Percentiles rank a stretch among this genome's conserved stretches.
Evolutionary conservation across 2,888 invertebrate species (phyloP).

Genomic region (Hirtodrosophila histrioides): DNA sequence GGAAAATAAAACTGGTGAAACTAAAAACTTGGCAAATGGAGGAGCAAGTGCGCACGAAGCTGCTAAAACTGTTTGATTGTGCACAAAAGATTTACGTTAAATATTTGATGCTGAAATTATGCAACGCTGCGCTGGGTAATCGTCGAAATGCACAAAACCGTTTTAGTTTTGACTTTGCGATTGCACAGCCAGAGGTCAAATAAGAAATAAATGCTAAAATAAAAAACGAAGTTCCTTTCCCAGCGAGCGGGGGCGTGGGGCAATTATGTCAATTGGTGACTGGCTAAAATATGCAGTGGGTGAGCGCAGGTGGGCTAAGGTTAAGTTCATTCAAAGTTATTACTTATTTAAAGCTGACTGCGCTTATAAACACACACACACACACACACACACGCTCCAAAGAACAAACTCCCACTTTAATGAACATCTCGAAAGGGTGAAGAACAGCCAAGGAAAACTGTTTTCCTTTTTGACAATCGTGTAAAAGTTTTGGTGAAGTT

Average conservation of each 20-base stretch:
- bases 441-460: too few species aligned
- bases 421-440: too few species aligned
- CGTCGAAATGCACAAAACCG: slow-evolving; percentile 67
- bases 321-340: slow-evolving; percentile 7
- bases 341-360: not conserved
- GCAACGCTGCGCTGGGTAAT: slow-evolving; percentile 76
- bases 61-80: slow-evolving; percentile 68
- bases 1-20: slow-evolving; percentile 31
- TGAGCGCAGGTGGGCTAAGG: slow-evolving; percentile 1
- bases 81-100: slow-evolving; percentile 77
- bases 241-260: not conserved
- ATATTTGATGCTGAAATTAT: slow-evolving; percentile 79
- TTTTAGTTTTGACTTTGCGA: slow-evolving; percentile 47
- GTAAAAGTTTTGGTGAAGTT: too few species aligned
- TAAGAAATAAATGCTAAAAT: slow-evolving; percentile 1
- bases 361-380: not conserved
- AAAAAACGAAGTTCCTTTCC: slow-evolving; percentile 9
- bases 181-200: slow-evolving; percentile 30
- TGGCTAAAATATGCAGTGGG: too few species aligned
- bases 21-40: slow-evolving; percentile 32
- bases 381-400: not conserved
- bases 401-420: too few species aligned
- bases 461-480: too few species aligned
- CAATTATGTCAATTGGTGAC: too few species aligned
- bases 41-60: slow-evolving; percentile 23